Percentiles rank a stretch among this genome's conserved stretches.
Evolutionary conservation across 1,140 invertebrate species (phyloP).

Genomic region (Atopsyche davidsoni): DNA sequence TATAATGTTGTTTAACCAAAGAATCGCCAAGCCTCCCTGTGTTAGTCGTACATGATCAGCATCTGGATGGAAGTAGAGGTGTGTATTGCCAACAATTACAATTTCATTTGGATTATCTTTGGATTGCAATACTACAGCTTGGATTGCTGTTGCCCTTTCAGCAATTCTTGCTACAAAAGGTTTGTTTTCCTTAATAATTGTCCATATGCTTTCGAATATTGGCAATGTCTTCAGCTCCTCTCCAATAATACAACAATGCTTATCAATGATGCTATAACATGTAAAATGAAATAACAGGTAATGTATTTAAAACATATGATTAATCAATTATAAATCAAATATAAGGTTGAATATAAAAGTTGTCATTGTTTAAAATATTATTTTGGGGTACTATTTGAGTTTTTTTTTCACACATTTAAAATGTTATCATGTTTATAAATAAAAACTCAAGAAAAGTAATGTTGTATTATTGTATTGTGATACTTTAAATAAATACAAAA

Average conservation of each 20-base stretch:
- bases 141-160: constrained; percentile 56
- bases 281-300: no score
- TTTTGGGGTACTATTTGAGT: no score
- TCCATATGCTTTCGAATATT: constrained; percentile 54
- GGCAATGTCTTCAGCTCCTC: constrained; percentile 50
- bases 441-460: no score
- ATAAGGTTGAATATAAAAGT: no score
- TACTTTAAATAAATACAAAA: no score
- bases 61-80: constrained; percentile 87
- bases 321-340: no score
- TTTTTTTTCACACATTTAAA: no score
- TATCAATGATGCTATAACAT: constrained; percentile 45
- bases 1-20: constrained; percentile 52
- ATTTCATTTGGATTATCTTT: constrained; percentile 53
- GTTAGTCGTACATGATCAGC: constrained; percentile 81
- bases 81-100: constrained; percentile 78
- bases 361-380: no score
- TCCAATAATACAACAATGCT: constrained; percentile 50
- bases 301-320: no score
- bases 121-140: constrained; percentile 57
- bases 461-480: no score
- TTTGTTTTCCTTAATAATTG: constrained; percentile 54
- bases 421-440: no score
- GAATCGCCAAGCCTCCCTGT: constrained; percentile 60
- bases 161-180: constrained; percentile 55